Evolutionary conservation across 2,888 invertebrate species (phyloP).

Genomic region (Oscheius sp.): DNA sequence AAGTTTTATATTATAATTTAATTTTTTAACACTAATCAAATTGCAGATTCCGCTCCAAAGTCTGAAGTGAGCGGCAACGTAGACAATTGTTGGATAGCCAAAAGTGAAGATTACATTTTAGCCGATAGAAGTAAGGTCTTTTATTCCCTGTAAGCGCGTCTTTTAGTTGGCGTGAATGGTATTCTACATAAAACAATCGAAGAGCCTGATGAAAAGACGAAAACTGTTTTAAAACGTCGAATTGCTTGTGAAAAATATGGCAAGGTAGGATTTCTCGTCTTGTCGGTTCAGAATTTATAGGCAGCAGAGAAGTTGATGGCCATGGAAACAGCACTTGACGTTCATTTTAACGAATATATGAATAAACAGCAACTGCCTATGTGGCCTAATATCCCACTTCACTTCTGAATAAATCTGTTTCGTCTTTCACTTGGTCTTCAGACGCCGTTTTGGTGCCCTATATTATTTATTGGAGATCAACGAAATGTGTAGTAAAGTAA

Average conservation of each 20-base stretch:
- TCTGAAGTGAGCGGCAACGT: not conserved
- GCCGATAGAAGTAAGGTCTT: conserved; percentile 26
- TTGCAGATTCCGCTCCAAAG: not conserved
- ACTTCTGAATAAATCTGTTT: conserved; percentile 73
- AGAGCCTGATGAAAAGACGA: conserved; percentile 31
- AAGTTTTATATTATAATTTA: not conserved
- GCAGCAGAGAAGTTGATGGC: conserved; percentile 79
- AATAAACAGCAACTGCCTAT: conserved; percentile 78
- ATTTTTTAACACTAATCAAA: not conserved
- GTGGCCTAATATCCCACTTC: conserved; percentile 83
- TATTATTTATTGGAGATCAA: too few relatives aligned
- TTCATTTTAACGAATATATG: conserved; percentile 76
- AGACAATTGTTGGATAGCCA: not conserved
- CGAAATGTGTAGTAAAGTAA: not conserved
- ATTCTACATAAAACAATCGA: conserved; percentile 7
- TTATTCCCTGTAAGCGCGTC: not conserved
- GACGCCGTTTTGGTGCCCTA: too few relatives aligned
- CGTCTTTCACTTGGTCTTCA: too few relatives aligned
- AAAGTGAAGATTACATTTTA: conserved; percentile 25
- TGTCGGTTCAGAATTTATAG: conserved; percentile 16
- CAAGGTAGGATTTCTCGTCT: not conserved
- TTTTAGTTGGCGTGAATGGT: conserved; percentile 34
- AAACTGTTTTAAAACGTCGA: conserved; percentile 1
- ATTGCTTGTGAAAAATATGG: conserved; percentile 26
- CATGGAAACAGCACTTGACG: conserved; percentile 82